Evolutionary conservation across 2,888 invertebrate genomes (phyloP).

Genomic region (Agonopterix subpropinquella): DNA sequence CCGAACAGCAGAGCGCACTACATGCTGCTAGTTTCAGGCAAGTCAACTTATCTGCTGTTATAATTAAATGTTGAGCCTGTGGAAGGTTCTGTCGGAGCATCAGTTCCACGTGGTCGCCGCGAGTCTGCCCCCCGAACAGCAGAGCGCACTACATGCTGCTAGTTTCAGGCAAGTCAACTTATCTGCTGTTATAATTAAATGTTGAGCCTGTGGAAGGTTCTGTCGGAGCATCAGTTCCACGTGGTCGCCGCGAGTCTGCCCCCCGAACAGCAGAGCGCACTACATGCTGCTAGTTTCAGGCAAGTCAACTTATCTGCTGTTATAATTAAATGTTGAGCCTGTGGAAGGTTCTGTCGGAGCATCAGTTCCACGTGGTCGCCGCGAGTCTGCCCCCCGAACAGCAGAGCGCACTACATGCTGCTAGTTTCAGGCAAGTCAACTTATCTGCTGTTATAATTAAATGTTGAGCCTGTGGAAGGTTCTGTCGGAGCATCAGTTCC

Average conservation of each 20-base stretch:
- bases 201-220: conserved; percentile 93
- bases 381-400: conserved; percentile 80
- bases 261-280: conserved; percentile 78
- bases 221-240: conserved; percentile 94
- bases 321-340: conserved; percentile 77
- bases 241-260: conserved; percentile 82
- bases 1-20: conserved; percentile 78
- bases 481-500: conserved; percentile 93
- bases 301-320: conserved; percentile 15
- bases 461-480: conserved; percentile 92
- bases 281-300: conserved; percentile 79
- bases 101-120: conserved; percentile 89
- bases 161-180: conserved; percentile 65
- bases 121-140: conserved; percentile 80
- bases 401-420: conserved; percentile 77
- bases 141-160: conserved; percentile 77
- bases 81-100: conserved; percentile 95
- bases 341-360: conserved; percentile 95
- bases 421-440: conserved; percentile 72
- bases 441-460: no score
- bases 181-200: conserved; percentile 70
- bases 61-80: conserved; percentile 87
- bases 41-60: conserved; percentile 3
- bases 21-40: conserved; percentile 78
- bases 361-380: conserved; percentile 90